Evolutionary conservation across 2,797 vertebrate genomes (phyloP).

Genomic region (Microcaecilia unicolor): DNA sequence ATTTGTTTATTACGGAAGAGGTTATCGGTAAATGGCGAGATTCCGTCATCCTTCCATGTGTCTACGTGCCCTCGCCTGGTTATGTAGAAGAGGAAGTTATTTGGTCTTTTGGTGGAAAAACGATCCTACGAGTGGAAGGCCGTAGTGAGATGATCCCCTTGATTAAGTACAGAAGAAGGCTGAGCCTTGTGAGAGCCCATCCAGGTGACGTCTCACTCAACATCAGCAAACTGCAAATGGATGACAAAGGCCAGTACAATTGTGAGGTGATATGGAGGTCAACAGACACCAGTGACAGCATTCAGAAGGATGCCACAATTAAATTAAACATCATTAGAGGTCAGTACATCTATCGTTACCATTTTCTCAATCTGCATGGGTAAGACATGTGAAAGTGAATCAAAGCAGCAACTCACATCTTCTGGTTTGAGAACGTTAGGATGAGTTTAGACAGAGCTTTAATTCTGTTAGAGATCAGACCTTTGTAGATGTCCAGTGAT

Average conservation of each 20-base stretch:
- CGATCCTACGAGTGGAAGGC: neutral
- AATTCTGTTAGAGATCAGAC: too few relatives aligned
- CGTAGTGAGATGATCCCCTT: neutral
- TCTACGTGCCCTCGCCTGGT: neutral
- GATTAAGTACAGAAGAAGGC: neutral
- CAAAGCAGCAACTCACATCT: too few relatives aligned
- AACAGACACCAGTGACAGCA: neutral
- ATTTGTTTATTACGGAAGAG: neutral
- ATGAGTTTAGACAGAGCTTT: too few relatives aligned
- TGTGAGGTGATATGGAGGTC: neutral
- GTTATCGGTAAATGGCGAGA: neutral
- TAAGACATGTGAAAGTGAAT: too few relatives aligned
- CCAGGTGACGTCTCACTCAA: slow-evolving; percentile 1
- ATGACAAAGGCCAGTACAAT: neutral
- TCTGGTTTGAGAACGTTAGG: too few relatives aligned
- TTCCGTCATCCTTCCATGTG: neutral
- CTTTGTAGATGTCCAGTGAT: too few relatives aligned
- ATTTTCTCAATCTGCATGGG: too few relatives aligned
- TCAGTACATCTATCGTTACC: neutral
- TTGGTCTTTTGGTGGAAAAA: neutral
- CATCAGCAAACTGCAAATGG: neutral
- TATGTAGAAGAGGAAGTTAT: neutral
- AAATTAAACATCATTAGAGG: neutral
- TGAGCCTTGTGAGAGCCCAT: neutral
- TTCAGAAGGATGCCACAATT: neutral